Conservation (phyloP, 2,797 vertebrate genomes). For the Chromobotia macracanthus region DNA sequence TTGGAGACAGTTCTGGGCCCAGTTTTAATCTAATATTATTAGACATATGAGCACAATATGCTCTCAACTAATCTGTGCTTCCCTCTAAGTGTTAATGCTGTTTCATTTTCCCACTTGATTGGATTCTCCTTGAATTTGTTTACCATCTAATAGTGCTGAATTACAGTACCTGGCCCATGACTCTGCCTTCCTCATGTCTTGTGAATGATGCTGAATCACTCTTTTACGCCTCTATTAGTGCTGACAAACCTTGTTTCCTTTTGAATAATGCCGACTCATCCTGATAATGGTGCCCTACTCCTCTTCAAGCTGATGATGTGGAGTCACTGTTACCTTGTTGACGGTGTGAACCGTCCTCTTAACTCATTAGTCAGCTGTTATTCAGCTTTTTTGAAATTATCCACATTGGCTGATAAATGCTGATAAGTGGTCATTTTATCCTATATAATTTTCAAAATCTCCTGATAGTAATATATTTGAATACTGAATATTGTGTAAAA, state of each 20-base stretch:
- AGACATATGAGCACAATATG: slow-evolving; percentile 42
- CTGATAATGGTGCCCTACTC: not conserved
- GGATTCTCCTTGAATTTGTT: slow-evolving; percentile 14
- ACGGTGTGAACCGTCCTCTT: no score
- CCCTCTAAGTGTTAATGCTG: slow-evolving; percentile 1
- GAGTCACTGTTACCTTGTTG: no score
- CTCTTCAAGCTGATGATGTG: no score
- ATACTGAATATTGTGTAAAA: no score
- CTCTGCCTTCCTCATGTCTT: slow-evolving; percentile 8
- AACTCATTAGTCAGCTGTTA: no score
- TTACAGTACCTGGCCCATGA: slow-evolving; percentile 9
- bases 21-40: slow-evolving; percentile 47
- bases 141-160: slow-evolving; percentile 8
- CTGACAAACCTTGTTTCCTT: not conserved
- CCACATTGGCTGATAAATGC: no score
- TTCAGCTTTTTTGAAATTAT: no score
- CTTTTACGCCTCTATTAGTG: not conserved
- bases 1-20: slow-evolving; percentile 30
- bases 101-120: slow-evolving; percentile 16
- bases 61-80: slow-evolving; percentile 21
- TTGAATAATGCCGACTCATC: slow-evolving; percentile 3
- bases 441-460: no score
- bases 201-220: slow-evolving; percentile 1
- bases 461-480: no score
- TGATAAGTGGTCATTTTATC: no score